These are phyloP conservation scores for Dynastes hyllus DNA, from an alignment of 2,888 invertebrate species.

Conservation along the genomic window DNA sequence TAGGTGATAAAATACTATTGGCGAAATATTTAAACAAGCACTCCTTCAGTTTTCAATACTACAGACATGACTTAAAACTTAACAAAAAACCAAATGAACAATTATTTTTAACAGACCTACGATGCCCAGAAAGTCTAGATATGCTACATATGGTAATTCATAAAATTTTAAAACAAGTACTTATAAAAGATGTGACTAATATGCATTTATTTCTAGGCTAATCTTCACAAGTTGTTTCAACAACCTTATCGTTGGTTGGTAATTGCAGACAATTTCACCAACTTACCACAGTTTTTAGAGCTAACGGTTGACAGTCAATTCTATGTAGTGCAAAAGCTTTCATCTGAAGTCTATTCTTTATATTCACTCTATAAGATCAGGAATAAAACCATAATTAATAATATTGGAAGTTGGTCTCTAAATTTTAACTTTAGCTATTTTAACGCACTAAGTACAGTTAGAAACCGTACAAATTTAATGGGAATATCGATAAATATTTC, in stretches of 20 bases:
- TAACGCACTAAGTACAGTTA: slow-evolving; percentile 54
- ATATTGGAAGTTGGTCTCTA: slow-evolving; percentile 54
- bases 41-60: neutral
- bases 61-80: neutral
- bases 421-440: slow-evolving; percentile 53
- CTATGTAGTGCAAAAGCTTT: slow-evolving; percentile 56
- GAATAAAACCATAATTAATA: slow-evolving; percentile 48
- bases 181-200: neutral
- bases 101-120: slow-evolving; percentile 58
- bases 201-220: slow-evolving; percentile 56
- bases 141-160: slow-evolving; percentile 55
- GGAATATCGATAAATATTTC: slow-evolving; percentile 61
- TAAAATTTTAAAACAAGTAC: neutral
- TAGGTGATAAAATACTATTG: slow-evolving; percentile 16
- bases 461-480: slow-evolving; percentile 62
- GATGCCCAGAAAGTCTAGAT: slow-evolving; percentile 54
- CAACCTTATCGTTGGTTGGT: slow-evolving; percentile 62
- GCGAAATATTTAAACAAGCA: slow-evolving; percentile 30
- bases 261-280: slow-evolving; percentile 51
- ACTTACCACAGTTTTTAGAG: slow-evolving; percentile 52
- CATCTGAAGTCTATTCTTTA: slow-evolving; percentile 50
- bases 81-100: slow-evolving; percentile 50
- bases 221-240: slow-evolving; percentile 57
- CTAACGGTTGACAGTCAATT: slow-evolving; percentile 61
- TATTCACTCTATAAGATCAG: slow-evolving; percentile 60